Evolutionary conservation across 2,797 vertebrate species (phyloP).

Genomic region (Clarias platycephalus): DNA sequence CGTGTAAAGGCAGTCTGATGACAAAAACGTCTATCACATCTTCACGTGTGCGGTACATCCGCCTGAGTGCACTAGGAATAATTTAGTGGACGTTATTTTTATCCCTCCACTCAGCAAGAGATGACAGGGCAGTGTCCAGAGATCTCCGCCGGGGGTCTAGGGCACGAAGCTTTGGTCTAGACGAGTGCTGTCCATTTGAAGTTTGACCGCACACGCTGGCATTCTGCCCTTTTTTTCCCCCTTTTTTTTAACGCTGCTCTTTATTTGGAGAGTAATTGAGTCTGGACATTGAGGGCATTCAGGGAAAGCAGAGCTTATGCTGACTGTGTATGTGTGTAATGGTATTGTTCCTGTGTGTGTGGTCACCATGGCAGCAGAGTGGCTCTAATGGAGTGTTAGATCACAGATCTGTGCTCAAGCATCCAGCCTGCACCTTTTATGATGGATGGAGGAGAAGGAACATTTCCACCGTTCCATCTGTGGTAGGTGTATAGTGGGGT

Average conservation of each 20-base stretch:
- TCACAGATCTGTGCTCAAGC: conserved; percentile 4
- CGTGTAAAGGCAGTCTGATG: not conserved
- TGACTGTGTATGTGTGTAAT: not conserved
- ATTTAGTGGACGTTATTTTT: conserved; percentile 33
- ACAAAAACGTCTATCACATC: not conserved
- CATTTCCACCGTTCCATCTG: not conserved
- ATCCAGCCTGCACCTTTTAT: not conserved
- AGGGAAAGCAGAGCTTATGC: not conserved
- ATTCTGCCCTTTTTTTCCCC: not conserved
- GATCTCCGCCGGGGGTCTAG: not conserved
- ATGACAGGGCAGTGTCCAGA: not conserved
- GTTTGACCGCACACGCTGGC: conserved; percentile 2
- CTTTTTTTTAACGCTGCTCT: not conserved
- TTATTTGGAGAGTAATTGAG: conserved; percentile 5
- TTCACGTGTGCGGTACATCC: not conserved
- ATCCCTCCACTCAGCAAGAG: conserved; percentile 13
- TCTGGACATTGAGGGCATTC: not conserved
- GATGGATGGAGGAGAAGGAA: not conserved
- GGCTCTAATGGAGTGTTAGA: conserved; percentile 19
- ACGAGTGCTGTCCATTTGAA: not conserved
- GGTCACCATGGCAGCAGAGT: conserved; percentile 44
- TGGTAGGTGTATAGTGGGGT: not conserved
- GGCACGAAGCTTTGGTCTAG: conserved; percentile 15
- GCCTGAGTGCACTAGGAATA: conserved; percentile 1
- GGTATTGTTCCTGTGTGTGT: conserved; percentile 16